phyloP scores from a whole-genome alignment of 2,113 vertebrate species.

The Donacobius atricapilla region DNA sequence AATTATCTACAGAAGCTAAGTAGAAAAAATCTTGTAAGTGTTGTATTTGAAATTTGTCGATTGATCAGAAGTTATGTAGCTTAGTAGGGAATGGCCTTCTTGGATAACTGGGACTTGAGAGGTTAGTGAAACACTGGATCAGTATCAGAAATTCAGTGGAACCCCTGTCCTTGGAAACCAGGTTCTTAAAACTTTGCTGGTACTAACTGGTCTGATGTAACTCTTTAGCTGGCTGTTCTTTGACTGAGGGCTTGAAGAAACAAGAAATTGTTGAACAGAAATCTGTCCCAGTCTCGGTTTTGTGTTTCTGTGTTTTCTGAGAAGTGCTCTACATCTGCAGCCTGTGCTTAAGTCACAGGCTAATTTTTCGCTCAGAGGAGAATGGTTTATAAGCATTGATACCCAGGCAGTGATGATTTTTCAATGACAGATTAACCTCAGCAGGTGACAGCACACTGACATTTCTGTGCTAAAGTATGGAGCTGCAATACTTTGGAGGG shows the following conservation, averaged over 20 bases:
- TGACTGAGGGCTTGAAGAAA: background rate
- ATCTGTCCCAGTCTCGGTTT: background rate
- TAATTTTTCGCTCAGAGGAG: background rate
- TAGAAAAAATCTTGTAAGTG: background rate
- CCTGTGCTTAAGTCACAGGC: background rate
- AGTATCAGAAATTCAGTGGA: background rate
- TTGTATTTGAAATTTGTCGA: background rate
- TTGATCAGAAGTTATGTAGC: background rate
- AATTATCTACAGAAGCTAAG: background rate
- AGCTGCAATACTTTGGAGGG: background rate
- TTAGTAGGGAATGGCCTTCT: background rate
- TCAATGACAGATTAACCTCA: background rate
- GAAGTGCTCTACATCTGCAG: background rate
- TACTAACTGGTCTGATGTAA: background rate
- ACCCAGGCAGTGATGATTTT: background rate
- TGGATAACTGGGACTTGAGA: background rate
- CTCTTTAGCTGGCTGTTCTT: background rate
- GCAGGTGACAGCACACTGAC: background rate
- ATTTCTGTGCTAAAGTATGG: background rate
- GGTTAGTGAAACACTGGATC: background rate
- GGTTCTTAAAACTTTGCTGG: background rate
- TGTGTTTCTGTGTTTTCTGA: background rate
- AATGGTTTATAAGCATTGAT: background rate
- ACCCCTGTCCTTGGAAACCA: background rate
- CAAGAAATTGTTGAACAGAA: background rate